Base-by-base conservation (phyloP, 2,797 vertebrate species). In the Pangasius mekongensis region DNA sequence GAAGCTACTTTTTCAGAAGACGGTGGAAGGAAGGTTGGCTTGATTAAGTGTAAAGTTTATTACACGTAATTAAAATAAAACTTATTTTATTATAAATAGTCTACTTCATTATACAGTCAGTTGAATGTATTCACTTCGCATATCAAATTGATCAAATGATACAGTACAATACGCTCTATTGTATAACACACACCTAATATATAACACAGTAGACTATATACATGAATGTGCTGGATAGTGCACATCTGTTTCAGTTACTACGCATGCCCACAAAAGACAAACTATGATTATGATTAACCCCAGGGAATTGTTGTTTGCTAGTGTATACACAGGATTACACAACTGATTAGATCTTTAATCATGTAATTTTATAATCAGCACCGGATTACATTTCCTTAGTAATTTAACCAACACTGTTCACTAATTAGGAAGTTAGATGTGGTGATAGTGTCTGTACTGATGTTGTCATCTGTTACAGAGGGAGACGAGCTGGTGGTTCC, bases 401-500 rank as follows among this genome's bases (percentile, higher is more conserved):
- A 52, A 84, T 69, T 69, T 69, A 69, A 36, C 64, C 83, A 33
- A 49, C 56, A 62, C 27, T 60, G 71, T 76, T 60, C 20, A 13
- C n/a, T 83, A 58, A 81, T 62, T 74, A 76, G 58, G 30, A 73
- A 64, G 80, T 84, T 87, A 62, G 30, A 76, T 64, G 18, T 22
- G 27, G 67, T 86, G n/a, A 11, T 85, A 27, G 14, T 76, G 71
- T 80, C 77, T 88, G 78, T 84, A 58, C 73, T 84, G 47, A 43
- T 62, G 85, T 66, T 81, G 71, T 43, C 22, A 56, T 90, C 69
- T 85, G 77, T 90, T 93, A 86, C 95, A 99, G 99, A 99, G 94
- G 99, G 99, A 0, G 99, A 99, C 54, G 99, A 99, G 92, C 95
- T 99, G 91, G 98, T 99, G 20, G 98, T 99, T 90, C 98, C 99